These are phyloP conservation scores for Yasuhikotakia modesta DNA, from an alignment of 2,797 vertebrate genomes.

Conservation along the genomic window DNA sequence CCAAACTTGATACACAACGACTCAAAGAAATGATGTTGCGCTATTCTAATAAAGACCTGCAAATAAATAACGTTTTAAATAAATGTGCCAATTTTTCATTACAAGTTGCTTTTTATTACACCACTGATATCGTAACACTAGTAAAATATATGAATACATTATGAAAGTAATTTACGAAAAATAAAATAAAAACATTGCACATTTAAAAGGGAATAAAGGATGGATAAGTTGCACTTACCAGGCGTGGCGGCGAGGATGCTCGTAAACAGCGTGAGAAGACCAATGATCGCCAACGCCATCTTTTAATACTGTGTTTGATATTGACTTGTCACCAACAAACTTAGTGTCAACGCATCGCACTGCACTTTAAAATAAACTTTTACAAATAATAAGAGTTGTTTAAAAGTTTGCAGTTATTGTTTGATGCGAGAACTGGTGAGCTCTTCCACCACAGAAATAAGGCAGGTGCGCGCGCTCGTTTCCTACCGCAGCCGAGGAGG, in stretches of 20 bases:
- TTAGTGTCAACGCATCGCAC: not conserved
- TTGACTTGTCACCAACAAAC: not conserved
- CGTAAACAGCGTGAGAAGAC: conserved; percentile 32
- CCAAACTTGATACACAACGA: no score
- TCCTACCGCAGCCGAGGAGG: not conserved
- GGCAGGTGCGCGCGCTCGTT: not conserved
- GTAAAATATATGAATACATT: no score
- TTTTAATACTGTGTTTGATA: not conserved
- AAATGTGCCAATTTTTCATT: no score
- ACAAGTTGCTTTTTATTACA: no score
- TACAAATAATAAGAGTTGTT: not conserved
- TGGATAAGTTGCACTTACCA: conserved; percentile 42
- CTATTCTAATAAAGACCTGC: no score
- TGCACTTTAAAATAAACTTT: conserved; percentile 10
- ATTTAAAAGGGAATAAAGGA: not conserved
- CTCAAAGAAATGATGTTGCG: no score
- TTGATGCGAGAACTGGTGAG: not conserved
- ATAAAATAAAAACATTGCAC: no score
- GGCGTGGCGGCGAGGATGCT: conserved; percentile 31
- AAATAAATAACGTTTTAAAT: no score
- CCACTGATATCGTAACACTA: no score
- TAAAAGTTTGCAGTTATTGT: conserved; percentile 4
- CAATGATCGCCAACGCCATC: conserved; percentile 36
- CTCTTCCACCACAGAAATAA: not conserved
- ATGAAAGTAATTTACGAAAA: no score